phyloP scores from a whole-genome alignment of 2,888 invertebrate genomes.

The Apeira syringaria region DNA sequence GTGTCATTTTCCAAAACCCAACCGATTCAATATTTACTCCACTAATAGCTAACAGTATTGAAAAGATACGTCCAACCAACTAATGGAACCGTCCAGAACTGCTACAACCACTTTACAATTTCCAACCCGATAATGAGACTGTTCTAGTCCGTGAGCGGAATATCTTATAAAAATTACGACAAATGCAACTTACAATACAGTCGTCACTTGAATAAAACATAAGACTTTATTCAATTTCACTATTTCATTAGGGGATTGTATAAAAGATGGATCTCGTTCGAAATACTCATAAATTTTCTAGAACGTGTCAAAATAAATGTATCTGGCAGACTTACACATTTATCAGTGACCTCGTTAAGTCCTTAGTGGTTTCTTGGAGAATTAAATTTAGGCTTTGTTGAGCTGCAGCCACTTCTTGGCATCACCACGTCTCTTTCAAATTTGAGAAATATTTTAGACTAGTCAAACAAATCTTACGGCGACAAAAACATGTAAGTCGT shows the following conservation, averaged over 20 bases:
- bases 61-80: slow-evolving; percentile 7
- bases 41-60: background rate
- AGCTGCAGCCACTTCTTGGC: slow-evolving; percentile 31
- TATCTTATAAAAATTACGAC: slow-evolving; percentile 31
- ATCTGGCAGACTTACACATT: slow-evolving; percentile 43
- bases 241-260: slow-evolving; percentile 34
- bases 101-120: background rate
- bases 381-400: slow-evolving; percentile 45
- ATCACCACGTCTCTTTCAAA: slow-evolving; percentile 43
- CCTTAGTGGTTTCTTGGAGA: slow-evolving; percentile 29
- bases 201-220: slow-evolving; percentile 45
- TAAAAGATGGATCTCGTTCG: slow-evolving; percentile 29
- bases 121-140: slow-evolving; percentile 5
- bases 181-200: slow-evolving; percentile 33
- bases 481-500: too few relatives aligned
- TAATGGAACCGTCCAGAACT: slow-evolving; percentile 7
- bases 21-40: slow-evolving; percentile 5
- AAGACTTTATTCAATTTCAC: slow-evolving; percentile 37
- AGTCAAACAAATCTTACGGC: slow-evolving; percentile 20
- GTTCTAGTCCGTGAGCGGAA: slow-evolving; percentile 5
- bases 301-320: slow-evolving; percentile 39
- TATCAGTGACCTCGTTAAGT: slow-evolving; percentile 32
- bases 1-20: too few relatives aligned
- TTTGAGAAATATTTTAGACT: slow-evolving; percentile 35
- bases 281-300: slow-evolving; percentile 41